These are phyloP conservation scores for Nemopilema nomurai DNA, from an alignment of 30 jellyfish, hydroid and myxozoan genomes.

Conservation along the genomic window DNA sequence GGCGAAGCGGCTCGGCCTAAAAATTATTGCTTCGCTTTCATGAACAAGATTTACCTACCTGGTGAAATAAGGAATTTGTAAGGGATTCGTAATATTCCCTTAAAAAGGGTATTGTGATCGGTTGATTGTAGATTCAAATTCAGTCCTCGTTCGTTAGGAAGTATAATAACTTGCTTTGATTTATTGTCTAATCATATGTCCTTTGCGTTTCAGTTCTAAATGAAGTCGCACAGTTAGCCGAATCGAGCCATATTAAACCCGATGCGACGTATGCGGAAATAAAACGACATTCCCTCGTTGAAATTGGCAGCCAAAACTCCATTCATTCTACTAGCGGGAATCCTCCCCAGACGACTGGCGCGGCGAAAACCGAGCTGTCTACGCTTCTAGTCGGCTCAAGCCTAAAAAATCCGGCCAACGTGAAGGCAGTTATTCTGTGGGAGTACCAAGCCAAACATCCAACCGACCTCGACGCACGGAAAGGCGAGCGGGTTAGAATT, in stretches of 20 bases:
- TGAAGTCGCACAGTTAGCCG: background rate
- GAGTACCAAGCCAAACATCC: constrained; percentile 57
- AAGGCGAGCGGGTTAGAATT: constrained; percentile 60
- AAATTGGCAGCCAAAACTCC: background rate
- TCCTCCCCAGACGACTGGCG: background rate
- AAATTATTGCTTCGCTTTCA: background rate
- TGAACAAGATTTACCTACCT: background rate
- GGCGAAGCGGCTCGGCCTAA: background rate
- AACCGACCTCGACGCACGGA: constrained; percentile 56
- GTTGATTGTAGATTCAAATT: too few species aligned
- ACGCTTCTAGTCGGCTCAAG: constrained; percentile 49
- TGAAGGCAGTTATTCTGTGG: constrained; percentile 61
- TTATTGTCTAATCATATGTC: background rate
- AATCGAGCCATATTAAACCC: constrained; percentile 2
- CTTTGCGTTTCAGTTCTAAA: constrained; percentile 10
- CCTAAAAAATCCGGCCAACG: constrained; percentile 59
- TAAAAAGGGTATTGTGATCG: too few species aligned
- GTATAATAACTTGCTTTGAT: too few species aligned
- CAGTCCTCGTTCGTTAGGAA: too few species aligned
- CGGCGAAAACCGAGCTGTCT: constrained; percentile 46
- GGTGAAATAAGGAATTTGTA: too few species aligned
- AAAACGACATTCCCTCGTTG: background rate
- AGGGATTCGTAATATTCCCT: too few species aligned
- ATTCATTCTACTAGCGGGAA: background rate
- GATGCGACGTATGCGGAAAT: background rate